Evolutionary conservation across 2,888 invertebrate genomes (phyloP).

Genomic region (Leucophenga montana): DNA sequence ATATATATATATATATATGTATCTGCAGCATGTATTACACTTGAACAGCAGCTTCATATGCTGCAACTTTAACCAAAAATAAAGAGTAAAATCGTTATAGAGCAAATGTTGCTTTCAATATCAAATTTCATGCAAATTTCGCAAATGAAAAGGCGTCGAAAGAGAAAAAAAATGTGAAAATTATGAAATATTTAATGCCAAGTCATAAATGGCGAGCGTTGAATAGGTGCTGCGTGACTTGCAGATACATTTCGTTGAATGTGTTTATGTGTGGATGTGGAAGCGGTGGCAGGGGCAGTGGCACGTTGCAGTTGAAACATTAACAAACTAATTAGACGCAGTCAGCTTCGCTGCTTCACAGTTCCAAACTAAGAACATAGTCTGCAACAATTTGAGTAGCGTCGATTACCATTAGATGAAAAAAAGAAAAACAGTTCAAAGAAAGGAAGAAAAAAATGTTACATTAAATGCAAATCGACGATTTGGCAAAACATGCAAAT

Average conservation of each 20-base stretch:
- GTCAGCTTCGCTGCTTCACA: not conserved
- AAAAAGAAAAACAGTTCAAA: not conserved
- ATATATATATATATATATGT: too few relatives aligned
- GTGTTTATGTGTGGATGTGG: not conserved
- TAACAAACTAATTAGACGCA: slow-evolving; percentile 23
- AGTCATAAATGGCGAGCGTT: not conserved
- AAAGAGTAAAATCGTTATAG: too few relatives aligned
- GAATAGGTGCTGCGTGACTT: slow-evolving; percentile 62
- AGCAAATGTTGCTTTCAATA: not conserved
- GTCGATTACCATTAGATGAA: not conserved
- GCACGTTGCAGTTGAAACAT: not conserved
- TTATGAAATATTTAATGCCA: slow-evolving; percentile 16
- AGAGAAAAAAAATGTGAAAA: not conserved
- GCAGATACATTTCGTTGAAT: slow-evolving; percentile 42
- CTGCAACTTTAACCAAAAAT: too few relatives aligned
- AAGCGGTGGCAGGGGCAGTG: not conserved
- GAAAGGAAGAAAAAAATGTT: not conserved
- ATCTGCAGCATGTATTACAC: not conserved
- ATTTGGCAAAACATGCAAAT: slow-evolving; percentile 17
- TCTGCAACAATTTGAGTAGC: not conserved
- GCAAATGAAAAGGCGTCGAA: not conserved
- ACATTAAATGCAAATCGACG: not conserved
- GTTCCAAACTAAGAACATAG: not conserved
- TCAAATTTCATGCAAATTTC: slow-evolving; percentile 16
- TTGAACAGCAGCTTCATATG: too few relatives aligned